These are phyloP conservation scores for Zosterops pallidus DNA, from an alignment of 2,113 vertebrate species.

Conservation along the genomic window DNA sequence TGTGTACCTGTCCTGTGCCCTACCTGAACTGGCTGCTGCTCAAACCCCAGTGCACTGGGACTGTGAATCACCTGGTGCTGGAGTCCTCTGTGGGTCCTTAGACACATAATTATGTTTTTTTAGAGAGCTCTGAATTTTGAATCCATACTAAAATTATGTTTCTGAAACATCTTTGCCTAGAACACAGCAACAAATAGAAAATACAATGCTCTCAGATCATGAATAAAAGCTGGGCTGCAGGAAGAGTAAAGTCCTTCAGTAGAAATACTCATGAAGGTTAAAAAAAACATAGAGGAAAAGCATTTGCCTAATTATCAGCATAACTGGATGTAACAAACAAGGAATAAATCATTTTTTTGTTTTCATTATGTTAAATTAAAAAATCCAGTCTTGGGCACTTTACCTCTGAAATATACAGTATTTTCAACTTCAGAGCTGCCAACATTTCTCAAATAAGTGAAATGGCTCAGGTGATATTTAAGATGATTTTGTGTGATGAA, in stretches of 20 bases:
- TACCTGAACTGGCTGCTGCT: background rate
- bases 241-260: background rate
- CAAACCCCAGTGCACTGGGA: background rate
- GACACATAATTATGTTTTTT: background rate
- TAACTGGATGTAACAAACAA: background rate
- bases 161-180: background rate
- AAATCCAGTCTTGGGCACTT: background rate
- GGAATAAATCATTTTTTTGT: background rate
- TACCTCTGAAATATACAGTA: background rate
- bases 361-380: background rate
- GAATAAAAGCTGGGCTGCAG: background rate
- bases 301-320: background rate
- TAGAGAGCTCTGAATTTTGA: background rate
- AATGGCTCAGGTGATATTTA: conserved; percentile 11
- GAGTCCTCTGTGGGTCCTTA: background rate
- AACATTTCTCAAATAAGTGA: background rate
- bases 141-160: background rate
- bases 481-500: background rate
- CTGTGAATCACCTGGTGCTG: background rate
- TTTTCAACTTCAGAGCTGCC: background rate
- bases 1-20: background rate
- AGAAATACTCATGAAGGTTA: background rate
- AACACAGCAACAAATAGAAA: background rate
- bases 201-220: background rate
- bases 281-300: background rate